Conservation (phyloP, 2,888 invertebrate species). For the Phalera bucephala region DNA sequence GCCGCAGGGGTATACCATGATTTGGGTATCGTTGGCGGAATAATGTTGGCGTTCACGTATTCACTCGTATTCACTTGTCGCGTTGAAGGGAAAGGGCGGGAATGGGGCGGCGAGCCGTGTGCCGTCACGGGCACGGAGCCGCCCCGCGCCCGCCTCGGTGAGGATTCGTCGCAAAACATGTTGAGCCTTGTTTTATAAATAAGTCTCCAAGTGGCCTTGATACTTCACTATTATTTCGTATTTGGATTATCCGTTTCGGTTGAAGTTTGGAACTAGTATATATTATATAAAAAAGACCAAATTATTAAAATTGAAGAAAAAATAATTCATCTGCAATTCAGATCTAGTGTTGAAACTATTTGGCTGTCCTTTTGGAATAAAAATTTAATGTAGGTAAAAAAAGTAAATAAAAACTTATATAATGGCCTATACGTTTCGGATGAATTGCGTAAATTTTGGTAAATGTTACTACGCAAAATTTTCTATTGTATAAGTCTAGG, state of each 20-base stretch:
- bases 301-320: conserved; percentile 58
- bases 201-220: conserved; percentile 83
- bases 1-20: conserved; percentile 80
- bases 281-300: conserved; percentile 79
- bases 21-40: conserved; percentile 70
- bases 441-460: conserved; percentile 80
- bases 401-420: conserved; percentile 64
- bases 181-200: conserved; percentile 66
- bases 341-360: conserved; percentile 77
- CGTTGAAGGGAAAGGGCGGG: conserved; percentile 35
- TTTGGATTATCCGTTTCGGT: conserved; percentile 75
- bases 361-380: conserved; percentile 81
- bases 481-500: conserved; percentile 85
- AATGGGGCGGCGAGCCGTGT: conserved; percentile 27
- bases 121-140: conserved; percentile 9
- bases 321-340: conserved; percentile 71
- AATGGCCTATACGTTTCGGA: conserved; percentile 79
- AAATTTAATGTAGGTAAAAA: conserved; percentile 70
- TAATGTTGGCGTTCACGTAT: conserved; percentile 65
- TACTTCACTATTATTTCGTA: conserved; percentile 77
- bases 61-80: conserved; percentile 27
- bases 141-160: conserved; percentile 36
- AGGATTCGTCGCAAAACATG: conserved; percentile 67
- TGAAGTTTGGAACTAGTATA: conserved; percentile 78
- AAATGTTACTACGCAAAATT: conserved; percentile 83